Base-by-base conservation (phyloP, 2,888 invertebrate genomes). In the Gymnosoma rotundatum region DNA sequence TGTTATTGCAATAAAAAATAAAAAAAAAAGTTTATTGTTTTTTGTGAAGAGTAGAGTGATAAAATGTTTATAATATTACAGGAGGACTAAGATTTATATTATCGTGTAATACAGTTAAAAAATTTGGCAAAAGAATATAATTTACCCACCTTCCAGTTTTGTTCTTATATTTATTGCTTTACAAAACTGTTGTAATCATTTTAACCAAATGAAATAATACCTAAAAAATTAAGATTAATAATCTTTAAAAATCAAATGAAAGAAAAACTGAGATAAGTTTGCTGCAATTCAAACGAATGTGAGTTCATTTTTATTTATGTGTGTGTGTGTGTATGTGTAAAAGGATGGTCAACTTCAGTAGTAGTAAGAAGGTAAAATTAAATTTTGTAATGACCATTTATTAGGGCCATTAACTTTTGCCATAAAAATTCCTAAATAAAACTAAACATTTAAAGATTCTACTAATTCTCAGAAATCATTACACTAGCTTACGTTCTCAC, bases 81-180 rank as follows among this genome's bases (percentile, higher is more conserved):
- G 42, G 64, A 16, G 78, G 78, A 67, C 58, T 84, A 78, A 58
- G 36, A 72, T 80, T 84, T 86, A 83, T 86, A 84, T 83, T 84
- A 80, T 73, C 60, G 56, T 52, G 38, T 75, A 80, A 78, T 86
- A 86, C 83, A 86, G 74, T 78, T 78, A 64, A 78, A 14, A 73
- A 74, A 67, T 72, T 56, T 32, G 25, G 25, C 32, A 80, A 78
- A 80, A 80, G n/a, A 80, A 83, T 14, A 12, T 12, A 38, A 10
- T 8, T 9, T n/a, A 2, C 45, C 16, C 4, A 45, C 16, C 16
- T n/a, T 3, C 6, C 4, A 14, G 12, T 14, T 48, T 16, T 6
- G 14, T 48, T 16, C 45, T 48, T 4, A 5, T 14, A 48, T 48
- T 48, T n/a, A 14, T 48, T 48, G 16, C 45, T 48, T 16, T 48